Evolutionary conservation across 2,797 vertebrate species (phyloP), one percentile per base, ranked within the genome.

Genomic region (Chelidonichthys spinosus): DNA sequence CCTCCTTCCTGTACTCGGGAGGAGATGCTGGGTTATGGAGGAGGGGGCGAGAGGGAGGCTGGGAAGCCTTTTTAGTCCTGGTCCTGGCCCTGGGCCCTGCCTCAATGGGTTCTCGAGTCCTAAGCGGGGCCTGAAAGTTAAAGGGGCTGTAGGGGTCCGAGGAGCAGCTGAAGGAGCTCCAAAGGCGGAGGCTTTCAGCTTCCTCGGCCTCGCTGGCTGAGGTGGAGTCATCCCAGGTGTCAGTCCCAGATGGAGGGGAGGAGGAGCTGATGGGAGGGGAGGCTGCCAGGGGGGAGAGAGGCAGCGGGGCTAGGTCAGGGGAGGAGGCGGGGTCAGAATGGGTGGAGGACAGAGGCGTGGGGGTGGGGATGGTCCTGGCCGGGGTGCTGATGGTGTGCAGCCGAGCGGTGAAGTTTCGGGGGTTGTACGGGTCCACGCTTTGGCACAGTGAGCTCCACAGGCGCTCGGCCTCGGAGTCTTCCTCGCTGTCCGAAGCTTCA

Each of bases 131-230:
- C 89, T 94, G 96, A 84, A 99, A 99, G 78, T 97, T 97, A 0
- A 97, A 79, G 49, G 93, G 97, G 77, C 96, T 97, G 72, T 97
- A 99, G 0, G 97, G 97, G 82, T 99, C 98, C 0, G 93, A 91
- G 5, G 94, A 94, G 76, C 90, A 89, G 87, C 91, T 94, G 86
- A 98, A 97, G 0, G 96, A 96, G 86, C 94, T 95, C 96, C 95
- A 96, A 40, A 98, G 94, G n/a, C 76, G 94, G 50, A 95, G 79
- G 74, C 78, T 96, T 50, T 97, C 97, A 0, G 89, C 93, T 53
- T 97, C 96, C 0, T 98, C 97, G 56, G 69, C 90, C 33, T 96
- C 96, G 0, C 95, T 91, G 54, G 81, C 86, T 0, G 87, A 92
- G 1, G 86, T 59, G 0, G 88, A 92, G 62, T 95, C 95, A 0